Evolutionary conservation across 2,888 invertebrate genomes (phyloP).

Genomic region (Dioctria linearis): DNA sequence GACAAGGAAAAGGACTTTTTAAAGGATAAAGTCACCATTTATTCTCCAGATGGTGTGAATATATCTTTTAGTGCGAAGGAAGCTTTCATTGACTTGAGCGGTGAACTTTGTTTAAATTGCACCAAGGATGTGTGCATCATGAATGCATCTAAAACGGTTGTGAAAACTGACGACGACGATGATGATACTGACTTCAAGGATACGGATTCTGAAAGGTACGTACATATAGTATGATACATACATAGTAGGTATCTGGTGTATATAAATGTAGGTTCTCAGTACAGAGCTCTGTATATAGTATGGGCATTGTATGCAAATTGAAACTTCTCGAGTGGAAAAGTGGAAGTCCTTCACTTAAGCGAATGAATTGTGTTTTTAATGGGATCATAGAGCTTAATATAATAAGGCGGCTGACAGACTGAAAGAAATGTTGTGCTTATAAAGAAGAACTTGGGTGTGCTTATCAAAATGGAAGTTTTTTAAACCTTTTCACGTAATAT

Average conservation of each 20-base stretch:
- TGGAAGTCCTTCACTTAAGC: constrained; percentile 50
- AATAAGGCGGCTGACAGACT: constrained; percentile 20
- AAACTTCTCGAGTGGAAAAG: constrained; percentile 48
- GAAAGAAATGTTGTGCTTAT: constrained; percentile 15
- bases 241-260: neutral
- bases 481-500: neutral
- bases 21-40: constrained; percentile 31
- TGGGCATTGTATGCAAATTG: constrained; percentile 47
- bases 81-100: constrained; percentile 20
- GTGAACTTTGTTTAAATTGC: constrained; percentile 35
- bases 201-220: constrained; percentile 12
- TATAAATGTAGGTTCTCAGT: no score
- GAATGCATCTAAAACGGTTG: neutral
- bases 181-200: neutral
- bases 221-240: neutral
- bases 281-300: neutral
- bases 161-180: constrained; percentile 12
- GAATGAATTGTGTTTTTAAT: constrained; percentile 45
- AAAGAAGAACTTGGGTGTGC: neutral
- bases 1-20: constrained; percentile 20
- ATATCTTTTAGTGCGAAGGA: constrained; percentile 36
- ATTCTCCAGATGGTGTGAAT: constrained; percentile 41
- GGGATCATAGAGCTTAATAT: constrained; percentile 42
- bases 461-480: neutral
- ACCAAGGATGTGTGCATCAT: constrained; percentile 43